A percentile compares a stretch with the other conserved stretches of the same genome.
Conservation (phyloP, 2,888 invertebrate genomes). For the Rotaria sp. region DNA sequence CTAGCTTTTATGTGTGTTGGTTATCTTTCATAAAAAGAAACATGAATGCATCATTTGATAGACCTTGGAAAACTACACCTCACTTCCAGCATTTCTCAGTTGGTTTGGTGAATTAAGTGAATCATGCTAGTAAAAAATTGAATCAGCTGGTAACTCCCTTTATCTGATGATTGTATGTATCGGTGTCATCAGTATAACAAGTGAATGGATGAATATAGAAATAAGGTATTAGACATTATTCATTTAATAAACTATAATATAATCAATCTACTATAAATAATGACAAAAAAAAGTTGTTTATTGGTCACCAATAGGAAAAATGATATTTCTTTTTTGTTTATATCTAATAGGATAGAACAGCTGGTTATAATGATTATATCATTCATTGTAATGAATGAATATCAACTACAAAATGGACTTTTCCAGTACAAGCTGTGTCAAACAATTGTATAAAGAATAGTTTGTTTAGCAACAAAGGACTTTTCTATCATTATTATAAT, state of each 20-base stretch:
- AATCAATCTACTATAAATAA: neutral
- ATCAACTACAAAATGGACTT: neutral
- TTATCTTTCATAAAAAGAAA: no score
- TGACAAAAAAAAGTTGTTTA: neutral
- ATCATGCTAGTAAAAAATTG: no score
- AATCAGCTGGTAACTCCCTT: no score
- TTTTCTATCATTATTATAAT: neutral
- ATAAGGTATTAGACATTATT: neutral
- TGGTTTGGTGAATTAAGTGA: no score
- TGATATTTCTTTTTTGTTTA: neutral
- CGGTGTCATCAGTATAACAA: no score
- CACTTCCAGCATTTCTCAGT: no score
- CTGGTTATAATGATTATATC: neutral
- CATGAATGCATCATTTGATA: no score
- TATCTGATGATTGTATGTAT: no score
- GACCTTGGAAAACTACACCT: no score
- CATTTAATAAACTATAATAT: neutral
- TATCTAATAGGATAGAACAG: neutral
- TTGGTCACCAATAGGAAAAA: neutral
- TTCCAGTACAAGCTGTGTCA: neutral
- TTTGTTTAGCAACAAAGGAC: neutral
- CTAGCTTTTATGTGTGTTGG: no score
- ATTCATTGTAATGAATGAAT: neutral
- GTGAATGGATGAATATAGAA: no score
- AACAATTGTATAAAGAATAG: neutral